Percentiles rank a stretch among this genome's conserved stretches.
Conservation (phyloP, 2,113 vertebrate genomes). For the Ciconia stormi region DNA sequence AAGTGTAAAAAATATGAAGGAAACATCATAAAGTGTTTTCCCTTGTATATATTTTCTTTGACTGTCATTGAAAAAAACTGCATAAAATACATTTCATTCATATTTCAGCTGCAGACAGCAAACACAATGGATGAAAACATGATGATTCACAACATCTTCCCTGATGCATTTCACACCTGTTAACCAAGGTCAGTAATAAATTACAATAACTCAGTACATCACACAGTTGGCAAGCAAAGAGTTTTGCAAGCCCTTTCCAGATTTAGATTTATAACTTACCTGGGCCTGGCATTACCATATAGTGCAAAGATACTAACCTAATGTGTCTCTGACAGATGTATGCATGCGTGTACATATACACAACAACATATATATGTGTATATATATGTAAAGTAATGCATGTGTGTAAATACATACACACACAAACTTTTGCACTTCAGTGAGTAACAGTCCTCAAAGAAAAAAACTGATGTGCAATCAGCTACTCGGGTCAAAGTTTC, state of each 20-base stretch:
- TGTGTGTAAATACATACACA: not conserved
- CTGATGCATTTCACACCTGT: not conserved
- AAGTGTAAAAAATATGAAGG: not conserved
- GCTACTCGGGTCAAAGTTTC: not conserved
- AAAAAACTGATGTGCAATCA: not conserved
- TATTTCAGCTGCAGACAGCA: not conserved
- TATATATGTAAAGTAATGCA: not conserved
- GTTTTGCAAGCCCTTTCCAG: not conserved
- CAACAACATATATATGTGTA: not conserved
- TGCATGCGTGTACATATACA: not conserved
- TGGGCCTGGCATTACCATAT: not conserved
- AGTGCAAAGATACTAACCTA: not conserved
- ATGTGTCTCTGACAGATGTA: not conserved
- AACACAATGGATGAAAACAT: not conserved
- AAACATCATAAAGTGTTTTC: not conserved
- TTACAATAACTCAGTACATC: not conserved
- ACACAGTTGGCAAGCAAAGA: not conserved
- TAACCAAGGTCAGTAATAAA: slow-evolving; percentile 15
- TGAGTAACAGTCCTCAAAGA: not conserved
- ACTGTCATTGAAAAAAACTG: not conserved
- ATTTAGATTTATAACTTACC: not conserved
- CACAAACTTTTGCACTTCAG: not conserved
- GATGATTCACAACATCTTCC: not conserved
- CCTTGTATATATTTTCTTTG: not conserved
- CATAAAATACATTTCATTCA: not conserved